Conservation (phyloP, 2,888 invertebrate genomes). For the Eilema sororculum region DNA sequence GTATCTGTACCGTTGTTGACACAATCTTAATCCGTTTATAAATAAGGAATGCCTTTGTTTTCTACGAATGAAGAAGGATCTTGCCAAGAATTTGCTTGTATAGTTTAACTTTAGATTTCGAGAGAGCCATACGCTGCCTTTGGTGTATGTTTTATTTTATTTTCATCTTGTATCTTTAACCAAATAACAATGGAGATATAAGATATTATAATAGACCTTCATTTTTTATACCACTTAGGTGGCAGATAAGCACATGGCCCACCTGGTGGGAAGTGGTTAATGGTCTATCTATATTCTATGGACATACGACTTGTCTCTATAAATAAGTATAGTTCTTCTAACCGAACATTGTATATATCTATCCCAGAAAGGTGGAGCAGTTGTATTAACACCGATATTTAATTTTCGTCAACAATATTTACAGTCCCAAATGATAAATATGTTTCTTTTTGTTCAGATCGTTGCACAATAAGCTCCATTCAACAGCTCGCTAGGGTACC, state of each 20-base stretch:
- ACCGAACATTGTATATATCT: no score
- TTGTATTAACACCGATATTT: background rate
- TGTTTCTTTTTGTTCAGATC: background rate
- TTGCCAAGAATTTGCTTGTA: background rate
- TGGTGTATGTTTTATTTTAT: background rate
- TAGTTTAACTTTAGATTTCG: background rate
- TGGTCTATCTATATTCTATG: no score
- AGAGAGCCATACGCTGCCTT: background rate
- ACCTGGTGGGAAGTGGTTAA: no score
- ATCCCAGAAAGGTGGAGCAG: background rate
- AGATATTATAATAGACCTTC: background rate
- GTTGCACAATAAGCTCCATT: background rate
- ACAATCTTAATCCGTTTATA: conserved; percentile 6
- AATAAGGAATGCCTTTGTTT: conserved; percentile 9
- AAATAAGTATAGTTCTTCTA: background rate
- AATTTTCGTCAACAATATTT: background rate
- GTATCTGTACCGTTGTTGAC: background rate
- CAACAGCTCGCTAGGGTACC: background rate
- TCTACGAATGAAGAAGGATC: conserved; percentile 5
- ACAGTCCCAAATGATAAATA: background rate
- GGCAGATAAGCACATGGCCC: no score
- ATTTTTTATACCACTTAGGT: no score
- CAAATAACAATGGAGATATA: background rate
- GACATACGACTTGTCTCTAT: background rate
- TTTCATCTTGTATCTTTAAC: background rate